These are phyloP conservation scores for Xenops minutus DNA, from an alignment of 2,797 vertebrate species.

Conservation along the genomic window DNA sequence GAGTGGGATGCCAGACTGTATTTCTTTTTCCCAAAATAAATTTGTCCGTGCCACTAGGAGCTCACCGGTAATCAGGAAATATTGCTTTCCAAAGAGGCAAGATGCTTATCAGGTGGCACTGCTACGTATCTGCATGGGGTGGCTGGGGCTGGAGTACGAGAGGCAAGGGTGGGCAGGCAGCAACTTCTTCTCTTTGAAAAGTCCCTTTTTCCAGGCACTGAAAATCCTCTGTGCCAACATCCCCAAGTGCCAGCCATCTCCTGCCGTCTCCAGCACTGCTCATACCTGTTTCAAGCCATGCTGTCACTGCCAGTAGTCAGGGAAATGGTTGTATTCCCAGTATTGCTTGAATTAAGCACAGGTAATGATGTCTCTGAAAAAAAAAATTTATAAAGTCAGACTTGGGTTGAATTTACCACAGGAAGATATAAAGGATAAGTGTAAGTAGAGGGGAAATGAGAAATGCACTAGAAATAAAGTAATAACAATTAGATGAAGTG, in stretches of 20 bases:
- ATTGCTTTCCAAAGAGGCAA: not conserved
- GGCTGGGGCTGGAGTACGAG: fast-evolving
- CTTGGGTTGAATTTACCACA: not conserved
- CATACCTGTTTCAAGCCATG: not conserved
- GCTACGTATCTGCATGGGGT: fast-evolving
- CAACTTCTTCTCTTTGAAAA: not conserved
- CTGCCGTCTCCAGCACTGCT: not conserved
- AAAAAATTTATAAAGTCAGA: not conserved
- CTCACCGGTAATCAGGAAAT: conserved; percentile 25
- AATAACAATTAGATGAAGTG: not conserved
- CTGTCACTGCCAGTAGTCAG: not conserved
- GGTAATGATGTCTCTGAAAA: not conserved
- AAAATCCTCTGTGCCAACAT: not conserved
- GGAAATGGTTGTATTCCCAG: not conserved
- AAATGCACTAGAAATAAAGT: not conserved
- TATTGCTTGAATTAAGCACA: not conserved
- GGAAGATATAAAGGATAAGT: not conserved
- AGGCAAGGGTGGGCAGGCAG: not conserved
- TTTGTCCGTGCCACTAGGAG: conserved; percentile 18
- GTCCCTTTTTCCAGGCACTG: not conserved
- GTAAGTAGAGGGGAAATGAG: not conserved
- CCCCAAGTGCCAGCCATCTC: not conserved
- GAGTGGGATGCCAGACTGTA: conserved; percentile 1
- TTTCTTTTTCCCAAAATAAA: conserved; percentile 51
- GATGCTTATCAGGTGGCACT: not conserved